Evolutionary conservation across 2,797 vertebrate species (phyloP), one percentile per base, ranked within the genome.

Genomic region (Tiaroga cobitis): DNA sequence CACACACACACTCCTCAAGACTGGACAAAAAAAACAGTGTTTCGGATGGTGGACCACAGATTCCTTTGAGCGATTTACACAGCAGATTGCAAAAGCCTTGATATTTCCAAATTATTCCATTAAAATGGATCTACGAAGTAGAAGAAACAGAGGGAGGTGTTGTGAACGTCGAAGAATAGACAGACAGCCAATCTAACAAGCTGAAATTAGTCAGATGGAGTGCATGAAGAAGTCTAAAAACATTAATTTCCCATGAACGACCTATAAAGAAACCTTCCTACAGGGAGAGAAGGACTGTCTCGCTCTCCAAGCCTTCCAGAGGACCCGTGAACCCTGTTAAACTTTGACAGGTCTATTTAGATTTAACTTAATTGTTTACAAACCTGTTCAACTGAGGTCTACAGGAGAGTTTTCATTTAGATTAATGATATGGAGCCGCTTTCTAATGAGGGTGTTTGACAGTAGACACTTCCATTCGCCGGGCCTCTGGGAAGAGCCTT

Each of bases 381-480:
- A 77, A 85, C 68, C 80, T 43, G 39, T 84, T 72, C 76, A 34
- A 49, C 75, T 81, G 63, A 88, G 83, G 69, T 80, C 78, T 82
- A 77, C 85, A 82, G 87, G 72, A 79, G 87, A 88, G 86, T 80
- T 88, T 85, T 86, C 78, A 86, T 86, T 87, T 80, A 88, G 86
- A 86, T 86, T 88, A 90, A 88, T 88, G 87, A 90, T 87, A 86
- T 88, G 84, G 81, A 90, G 86, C 85, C 84, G 85, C 88, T 85
- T 63, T 77, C 63, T 90, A 90, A 90, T 90, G 89, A 88, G 87
- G 77, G 73, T 69, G 87, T 84, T 80, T 83, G 85, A 86, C 89
- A 84, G 83, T 75, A 76, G 80, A 87, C 84, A 86, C 83, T 74
- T 87, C 83, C 69, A 82, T 68, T 82, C 65, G 32, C 32, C 5